Base-by-base conservation (phyloP, 1,140 invertebrate genomes). In the Solenopsis fugax region DNA sequence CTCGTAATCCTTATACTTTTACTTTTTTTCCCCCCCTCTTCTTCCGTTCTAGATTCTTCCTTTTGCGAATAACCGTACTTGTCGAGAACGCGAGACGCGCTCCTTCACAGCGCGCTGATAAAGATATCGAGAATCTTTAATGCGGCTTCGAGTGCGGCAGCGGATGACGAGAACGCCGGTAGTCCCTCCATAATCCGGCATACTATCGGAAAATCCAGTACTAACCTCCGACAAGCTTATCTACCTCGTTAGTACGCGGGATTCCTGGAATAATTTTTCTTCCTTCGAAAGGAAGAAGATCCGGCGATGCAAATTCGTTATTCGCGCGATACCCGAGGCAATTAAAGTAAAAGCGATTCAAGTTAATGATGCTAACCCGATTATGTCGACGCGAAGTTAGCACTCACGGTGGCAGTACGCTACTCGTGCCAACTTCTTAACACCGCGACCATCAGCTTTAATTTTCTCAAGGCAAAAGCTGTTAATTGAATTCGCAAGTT, bases 141-240 rank as follows among this genome's bases (percentile, higher is more conserved):
- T 67, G 45, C 41, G 54, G 5, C 45, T 21, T n/a, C 21, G 64
- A 52, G 21, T 52, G 41, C 29, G 13, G 60, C 3, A 37, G 10
- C 13, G 54, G 6, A 24, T 37, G 21, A 48, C 58, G 45, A 62
- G 34, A 58, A 34, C 18, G 41, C n/a, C 24, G 64, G 5, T 58
- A 73, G 88, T 48, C 52, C 50, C 50, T 16, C 73, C 71, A 82
- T 90, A 90, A 90, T 90, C 89, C 86, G 48, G 65, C 86, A 82
- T 82, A 77, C 81, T 90, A 90, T 90, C 89, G 81, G 88, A 88
- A 90, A 90, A 90, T 90, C 89, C 88, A 56, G 71, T 80, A 82
- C 86, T 78, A 82, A 90, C 88, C 88, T 64, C 50, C 41, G 81
- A 90, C 89, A 88, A 88, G 89, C 89, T 90, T 90, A 90, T 90